Evolutionary conservation across 2,888 invertebrate genomes (phyloP).

Genomic region (Tenthredo livida): DNA sequence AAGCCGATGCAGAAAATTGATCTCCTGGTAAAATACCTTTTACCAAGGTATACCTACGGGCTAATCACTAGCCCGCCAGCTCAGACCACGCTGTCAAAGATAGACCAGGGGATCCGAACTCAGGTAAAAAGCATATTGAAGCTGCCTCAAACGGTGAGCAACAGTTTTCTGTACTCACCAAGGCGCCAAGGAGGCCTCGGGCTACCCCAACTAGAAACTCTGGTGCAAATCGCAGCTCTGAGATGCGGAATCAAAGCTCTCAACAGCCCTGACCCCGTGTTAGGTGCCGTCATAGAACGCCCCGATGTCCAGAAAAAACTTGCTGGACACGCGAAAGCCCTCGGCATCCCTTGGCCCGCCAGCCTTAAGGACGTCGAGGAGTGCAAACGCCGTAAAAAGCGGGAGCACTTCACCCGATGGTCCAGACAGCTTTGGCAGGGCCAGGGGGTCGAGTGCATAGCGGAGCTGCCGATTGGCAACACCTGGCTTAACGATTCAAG

Average conservation of each 20-base stretch:
- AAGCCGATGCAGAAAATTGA: constrained; percentile 25
- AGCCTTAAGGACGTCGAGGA: constrained; percentile 62
- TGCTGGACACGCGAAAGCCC: neutral
- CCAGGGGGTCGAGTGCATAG: constrained; percentile 25
- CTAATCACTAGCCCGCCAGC: neutral
- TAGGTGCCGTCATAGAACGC: neutral
- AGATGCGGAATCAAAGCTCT: neutral
- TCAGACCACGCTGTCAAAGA: neutral
- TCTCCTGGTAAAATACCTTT: neutral
- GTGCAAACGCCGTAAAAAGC: neutral
- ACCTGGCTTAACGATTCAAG: constrained; percentile 14
- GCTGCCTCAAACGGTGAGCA: constrained; percentile 28
- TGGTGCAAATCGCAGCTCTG: neutral
- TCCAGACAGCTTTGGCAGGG: constrained; percentile 36
- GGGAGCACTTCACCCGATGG: neutral
- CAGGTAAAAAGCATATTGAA: constrained; percentile 13
- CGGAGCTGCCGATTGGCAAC: constrained; percentile 32
- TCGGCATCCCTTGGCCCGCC: constrained; percentile 72
- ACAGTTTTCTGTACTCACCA: constrained; percentile 18
- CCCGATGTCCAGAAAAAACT: neutral
- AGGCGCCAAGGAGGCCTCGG: constrained; percentile 43
- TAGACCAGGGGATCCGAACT: neutral
- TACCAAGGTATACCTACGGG: constrained; percentile 6
- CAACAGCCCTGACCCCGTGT: neutral
- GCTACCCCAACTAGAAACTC: neutral